phyloP scores from a whole-genome alignment of 1,140 invertebrate species.

The Drepana arcuata region DNA sequence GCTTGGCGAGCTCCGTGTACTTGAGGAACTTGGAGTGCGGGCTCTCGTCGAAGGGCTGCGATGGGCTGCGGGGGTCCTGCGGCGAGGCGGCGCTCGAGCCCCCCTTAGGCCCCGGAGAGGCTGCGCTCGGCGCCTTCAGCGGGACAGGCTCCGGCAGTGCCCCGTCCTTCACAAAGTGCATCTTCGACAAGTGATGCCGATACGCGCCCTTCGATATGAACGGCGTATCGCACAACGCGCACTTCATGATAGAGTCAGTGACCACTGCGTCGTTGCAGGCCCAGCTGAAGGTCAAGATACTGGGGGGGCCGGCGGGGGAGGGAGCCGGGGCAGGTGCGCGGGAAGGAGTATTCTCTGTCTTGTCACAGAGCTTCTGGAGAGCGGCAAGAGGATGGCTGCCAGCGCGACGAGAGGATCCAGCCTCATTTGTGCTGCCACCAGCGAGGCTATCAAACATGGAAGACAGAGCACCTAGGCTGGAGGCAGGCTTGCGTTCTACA shows the following conservation, averaged over 20 bases:
- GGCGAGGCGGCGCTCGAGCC: constrained; percentile 69
- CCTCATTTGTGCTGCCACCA: constrained; percentile 66
- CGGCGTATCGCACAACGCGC: constrained; percentile 95
- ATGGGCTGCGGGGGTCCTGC: constrained; percentile 70
- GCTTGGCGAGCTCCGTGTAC: constrained; percentile 96
- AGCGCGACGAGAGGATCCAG: constrained; percentile 74
- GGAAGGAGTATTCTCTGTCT: constrained; percentile 83
- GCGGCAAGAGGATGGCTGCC: constrained; percentile 92
- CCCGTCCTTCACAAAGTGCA: constrained; percentile 96
- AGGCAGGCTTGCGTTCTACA: constrained; percentile 77
- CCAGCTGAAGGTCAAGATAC: constrained; percentile 93
- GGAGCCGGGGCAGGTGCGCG: constrained; percentile 57
- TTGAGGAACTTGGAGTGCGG: constrained; percentile 97
- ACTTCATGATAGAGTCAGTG: constrained; percentile 93
- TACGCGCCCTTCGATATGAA: constrained; percentile 98
- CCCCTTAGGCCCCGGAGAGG: constrained; percentile 56
- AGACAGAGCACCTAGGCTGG: constrained; percentile 85
- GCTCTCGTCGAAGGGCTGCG: constrained; percentile 87
- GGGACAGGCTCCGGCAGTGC: constrained; percentile 81
- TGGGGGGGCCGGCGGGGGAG: constrained; percentile 78
- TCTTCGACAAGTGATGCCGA: constrained; percentile 95
- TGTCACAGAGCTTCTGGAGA: constrained; percentile 94
- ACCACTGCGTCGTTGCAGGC: constrained; percentile 93
- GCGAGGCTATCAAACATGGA: constrained; percentile 92
- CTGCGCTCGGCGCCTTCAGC: constrained; percentile 66